A percentile compares a stretch with the other conserved stretches of the same genome.
Evolutionary conservation across 2,888 invertebrate species (phyloP).

Genomic region (Eupithecia pulchellata): DNA sequence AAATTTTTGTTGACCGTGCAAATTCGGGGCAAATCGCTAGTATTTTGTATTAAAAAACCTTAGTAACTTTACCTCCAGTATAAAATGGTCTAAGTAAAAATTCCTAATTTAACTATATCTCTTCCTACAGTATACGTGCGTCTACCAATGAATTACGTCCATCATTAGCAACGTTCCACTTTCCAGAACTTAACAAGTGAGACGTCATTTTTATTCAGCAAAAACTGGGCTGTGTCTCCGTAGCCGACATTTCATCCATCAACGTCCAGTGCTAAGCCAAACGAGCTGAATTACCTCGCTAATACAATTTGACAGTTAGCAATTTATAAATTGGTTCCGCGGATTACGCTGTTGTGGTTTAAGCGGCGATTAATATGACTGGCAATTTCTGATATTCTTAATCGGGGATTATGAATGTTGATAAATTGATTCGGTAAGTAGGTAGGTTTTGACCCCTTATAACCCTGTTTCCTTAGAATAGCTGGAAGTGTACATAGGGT

Average conservation of each 20-base stretch:
- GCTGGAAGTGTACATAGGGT: not conserved
- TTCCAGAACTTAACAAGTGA: conserved; percentile 1
- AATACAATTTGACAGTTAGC: conserved; percentile 32
- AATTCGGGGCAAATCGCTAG: no score
- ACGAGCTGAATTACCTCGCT: conserved; percentile 21
- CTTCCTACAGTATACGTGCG: not conserved
- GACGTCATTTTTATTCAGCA: conserved; percentile 22
- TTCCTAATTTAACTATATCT: no score
- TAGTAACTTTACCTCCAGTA: no score
- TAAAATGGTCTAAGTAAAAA: no score
- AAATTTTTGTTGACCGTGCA: no score
- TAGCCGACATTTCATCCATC: conserved; percentile 29
- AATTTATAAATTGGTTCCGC: conserved; percentile 27
- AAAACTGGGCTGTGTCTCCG: conserved; percentile 22
- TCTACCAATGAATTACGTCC: not conserved
- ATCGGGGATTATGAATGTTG: not conserved
- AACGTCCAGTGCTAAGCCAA: conserved; percentile 24
- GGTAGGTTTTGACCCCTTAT: not conserved
- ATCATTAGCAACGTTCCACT: conserved; percentile 3
- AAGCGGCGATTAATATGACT: conserved; percentile 4
- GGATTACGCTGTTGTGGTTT: conserved; percentile 12
- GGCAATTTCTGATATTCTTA: conserved; percentile 6
- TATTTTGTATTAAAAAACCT: no score
- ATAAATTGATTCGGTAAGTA: not conserved
- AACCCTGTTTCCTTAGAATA: not conserved